Conservation (phyloP, 1,140 invertebrate species). For the Meloidogyne exigua region DNA sequence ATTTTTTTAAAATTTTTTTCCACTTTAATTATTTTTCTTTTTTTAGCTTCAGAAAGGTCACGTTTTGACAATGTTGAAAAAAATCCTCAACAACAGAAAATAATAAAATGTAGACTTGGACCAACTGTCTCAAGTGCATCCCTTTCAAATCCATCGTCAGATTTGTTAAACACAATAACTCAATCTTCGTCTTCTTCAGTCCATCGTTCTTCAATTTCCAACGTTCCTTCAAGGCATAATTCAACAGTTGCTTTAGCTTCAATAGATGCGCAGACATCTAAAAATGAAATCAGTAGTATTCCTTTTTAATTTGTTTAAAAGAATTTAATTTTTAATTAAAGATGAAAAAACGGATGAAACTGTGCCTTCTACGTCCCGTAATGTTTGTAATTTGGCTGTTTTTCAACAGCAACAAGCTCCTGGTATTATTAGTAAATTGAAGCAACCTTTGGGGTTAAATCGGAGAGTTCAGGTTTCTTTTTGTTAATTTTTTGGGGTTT, state of each 20-base stretch:
- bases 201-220: constrained; percentile 20
- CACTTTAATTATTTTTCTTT: too few species aligned
- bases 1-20: constrained; percentile 16
- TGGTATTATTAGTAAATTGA: constrained; percentile 62
- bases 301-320: background rate
- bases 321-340: background rate
- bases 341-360: constrained; percentile 1
- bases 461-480: constrained; percentile 56
- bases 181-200: background rate
- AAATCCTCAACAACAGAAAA: background rate
- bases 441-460: constrained; percentile 56
- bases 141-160: background rate
- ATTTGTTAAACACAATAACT: background rate
- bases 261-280: background rate
- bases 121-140: constrained; percentile 27
- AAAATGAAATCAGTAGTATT: background rate
- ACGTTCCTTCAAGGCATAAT: constrained; percentile 3
- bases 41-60: constrained; percentile 45
- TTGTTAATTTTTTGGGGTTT: background rate
- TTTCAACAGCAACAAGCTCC: constrained; percentile 53
- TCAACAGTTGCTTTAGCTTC: constrained; percentile 7
- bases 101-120: constrained; percentile 10
- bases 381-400: too few species aligned
- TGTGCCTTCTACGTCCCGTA: background rate
- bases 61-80: constrained; percentile 54